Conservation (phyloP, 2,113 vertebrate genomes). For the Caloenas nicobarica region DNA sequence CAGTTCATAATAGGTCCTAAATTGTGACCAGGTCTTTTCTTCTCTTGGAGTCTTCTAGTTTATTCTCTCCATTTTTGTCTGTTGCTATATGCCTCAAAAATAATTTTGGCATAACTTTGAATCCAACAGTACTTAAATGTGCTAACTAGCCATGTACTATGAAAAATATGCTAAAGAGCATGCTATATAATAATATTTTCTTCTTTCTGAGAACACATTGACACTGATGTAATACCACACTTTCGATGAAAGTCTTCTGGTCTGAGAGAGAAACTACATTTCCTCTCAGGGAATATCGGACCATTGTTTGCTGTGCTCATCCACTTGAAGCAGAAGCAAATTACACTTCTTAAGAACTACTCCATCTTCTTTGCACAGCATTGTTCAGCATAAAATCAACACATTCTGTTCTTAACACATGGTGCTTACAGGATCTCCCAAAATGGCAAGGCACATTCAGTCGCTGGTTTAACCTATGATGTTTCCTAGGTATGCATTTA, state of each 20-base stretch:
- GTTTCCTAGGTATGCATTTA: not conserved
- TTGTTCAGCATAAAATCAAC: not conserved
- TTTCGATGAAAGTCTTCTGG: not conserved
- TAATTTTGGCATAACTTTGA: not conserved
- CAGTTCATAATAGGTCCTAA: not conserved
- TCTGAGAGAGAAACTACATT: not conserved
- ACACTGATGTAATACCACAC: not conserved
- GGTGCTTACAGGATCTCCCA: not conserved
- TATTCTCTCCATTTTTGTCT: not conserved
- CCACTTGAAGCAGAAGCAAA: not conserved
- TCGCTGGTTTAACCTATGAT: not conserved
- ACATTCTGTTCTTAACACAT: not conserved
- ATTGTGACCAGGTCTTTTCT: not conserved
- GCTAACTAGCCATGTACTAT: not conserved
- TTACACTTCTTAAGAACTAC: not conserved
- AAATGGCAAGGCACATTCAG: not conserved
- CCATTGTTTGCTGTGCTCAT: not conserved
- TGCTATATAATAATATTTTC: not conserved
- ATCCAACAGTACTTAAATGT: not conserved
- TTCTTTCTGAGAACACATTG: not conserved
- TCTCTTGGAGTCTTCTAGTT: not conserved
- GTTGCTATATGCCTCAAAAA: not conserved
- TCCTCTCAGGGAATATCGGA: not conserved
- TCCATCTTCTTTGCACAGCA: not conserved
- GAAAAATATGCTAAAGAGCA: not conserved